Evolutionary conservation across 2,113 vertebrate species (phyloP).

Genomic region (Poeciliopsis occidentalis): DNA sequence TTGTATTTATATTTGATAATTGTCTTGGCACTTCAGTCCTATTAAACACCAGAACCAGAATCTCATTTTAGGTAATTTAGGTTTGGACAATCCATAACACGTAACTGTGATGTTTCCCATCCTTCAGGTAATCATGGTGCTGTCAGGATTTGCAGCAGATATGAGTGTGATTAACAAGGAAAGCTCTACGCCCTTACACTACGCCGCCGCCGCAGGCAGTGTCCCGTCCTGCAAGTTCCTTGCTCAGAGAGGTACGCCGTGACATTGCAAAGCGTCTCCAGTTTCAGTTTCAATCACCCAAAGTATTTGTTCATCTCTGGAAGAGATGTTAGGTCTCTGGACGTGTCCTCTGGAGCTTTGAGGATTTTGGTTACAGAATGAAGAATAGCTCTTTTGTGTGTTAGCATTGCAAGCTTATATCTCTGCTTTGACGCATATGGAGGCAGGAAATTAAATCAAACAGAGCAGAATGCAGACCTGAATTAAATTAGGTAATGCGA

Average conservation of each 20-base stretch:
- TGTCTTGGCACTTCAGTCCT: background rate
- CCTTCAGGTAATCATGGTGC: slow-evolving; percentile 73
- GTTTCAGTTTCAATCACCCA: background rate
- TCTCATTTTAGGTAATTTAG: background rate
- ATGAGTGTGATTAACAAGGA: slow-evolving; percentile 82
- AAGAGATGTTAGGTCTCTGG: background rate
- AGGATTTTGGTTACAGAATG: background rate
- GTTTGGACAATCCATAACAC: background rate
- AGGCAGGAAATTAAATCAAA: slow-evolving; percentile 8
- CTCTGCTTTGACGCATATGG: background rate
- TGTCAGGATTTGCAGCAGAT: slow-evolving; percentile 85
- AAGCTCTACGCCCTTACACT: slow-evolving; percentile 89
- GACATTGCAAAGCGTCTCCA: background rate
- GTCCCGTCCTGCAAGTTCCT: slow-evolving; percentile 91
- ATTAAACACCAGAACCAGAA: background rate
- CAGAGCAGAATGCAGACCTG: background rate
- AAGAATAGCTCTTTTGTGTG: background rate
- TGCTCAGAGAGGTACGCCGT: slow-evolving; percentile 89
- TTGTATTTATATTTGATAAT: background rate
- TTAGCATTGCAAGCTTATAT: background rate
- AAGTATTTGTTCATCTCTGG: background rate
- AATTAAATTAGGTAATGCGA: background rate
- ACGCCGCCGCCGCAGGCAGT: slow-evolving; percentile 85
- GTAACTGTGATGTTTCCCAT: background rate
- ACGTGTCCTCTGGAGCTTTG: background rate